Evolutionary conservation across 2,888 invertebrate genomes (phyloP), one percentile per base, ranked within the genome.

Genomic region (Pseudeuparius sepicola): DNA sequence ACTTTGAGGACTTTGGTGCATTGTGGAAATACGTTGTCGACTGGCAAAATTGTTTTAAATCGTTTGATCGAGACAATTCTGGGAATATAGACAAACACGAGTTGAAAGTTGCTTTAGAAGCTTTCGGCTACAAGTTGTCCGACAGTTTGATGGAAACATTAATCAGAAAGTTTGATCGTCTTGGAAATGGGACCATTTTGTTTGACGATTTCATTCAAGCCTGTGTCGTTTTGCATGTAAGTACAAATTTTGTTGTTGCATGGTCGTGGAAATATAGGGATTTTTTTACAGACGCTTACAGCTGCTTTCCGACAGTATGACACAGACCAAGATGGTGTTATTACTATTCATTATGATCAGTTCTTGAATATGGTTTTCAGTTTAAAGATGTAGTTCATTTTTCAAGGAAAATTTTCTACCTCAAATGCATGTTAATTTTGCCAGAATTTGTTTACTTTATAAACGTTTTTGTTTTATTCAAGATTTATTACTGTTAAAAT

Each of bases 151-250:
- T 90, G 38, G 75, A 74, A 41, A 73, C 82, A 20, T 70, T 97
- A 52, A 68, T 98, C 33, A 75, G 81, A 46, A 96, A 96, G 63
- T 98, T 94, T 64, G 97, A 97, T 64, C 71, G 94, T 45, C 81
- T 78, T 52, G 92, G 90, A 7, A 67, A 71, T 30, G 88, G 90
- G 17, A 84, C 83, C 4, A 86, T 97, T 49, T 75, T 89, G 33
- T 97, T 98, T 64, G 97, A 98, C 66, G 97, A 97, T 61, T 97
- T 97, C 59, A 96, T 97, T 48, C 96, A 96, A 59, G 90, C 92
- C 57, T 92, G 92, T 59, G 78, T 94, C 41, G 80, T 87, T 33
- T 67, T 94, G 54, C 85, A 92, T 68, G 92, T 92, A 70, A 82
- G 85, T 26, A 4, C 9, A 7, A 7, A 29, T 14, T 31, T 16